These are phyloP conservation scores for Andricus quercusramuli DNA, from an alignment of 2,888 invertebrate genomes.

Conservation along the genomic window DNA sequence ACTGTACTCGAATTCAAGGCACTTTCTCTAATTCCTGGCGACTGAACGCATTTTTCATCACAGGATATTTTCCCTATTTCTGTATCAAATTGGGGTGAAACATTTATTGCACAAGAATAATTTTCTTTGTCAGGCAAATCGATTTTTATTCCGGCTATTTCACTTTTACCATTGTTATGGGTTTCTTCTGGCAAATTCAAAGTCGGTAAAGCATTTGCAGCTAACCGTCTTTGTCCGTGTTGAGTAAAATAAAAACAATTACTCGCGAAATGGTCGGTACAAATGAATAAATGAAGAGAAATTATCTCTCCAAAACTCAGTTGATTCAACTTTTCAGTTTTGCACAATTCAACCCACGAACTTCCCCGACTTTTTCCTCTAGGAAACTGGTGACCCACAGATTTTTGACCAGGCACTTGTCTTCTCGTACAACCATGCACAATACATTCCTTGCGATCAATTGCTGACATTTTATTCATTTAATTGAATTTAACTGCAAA, in stretches of 20 bases:
- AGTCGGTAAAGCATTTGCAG: too few species aligned
- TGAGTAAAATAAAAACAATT: too few species aligned
- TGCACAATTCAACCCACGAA: background rate
- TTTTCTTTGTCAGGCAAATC: background rate
- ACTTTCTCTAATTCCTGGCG: background rate
- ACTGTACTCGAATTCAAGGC: background rate
- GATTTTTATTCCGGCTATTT: too few species aligned
- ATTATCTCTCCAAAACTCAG: background rate
- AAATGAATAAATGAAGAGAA: background rate
- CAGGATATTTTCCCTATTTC: background rate
- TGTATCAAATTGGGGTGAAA: background rate
- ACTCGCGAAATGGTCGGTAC: background rate
- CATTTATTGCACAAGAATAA: background rate
- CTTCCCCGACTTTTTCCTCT: background rate
- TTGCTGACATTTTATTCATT: background rate
- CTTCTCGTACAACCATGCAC: background rate
- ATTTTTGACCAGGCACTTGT: background rate
- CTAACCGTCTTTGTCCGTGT: too few species aligned
- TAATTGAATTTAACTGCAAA: too few species aligned
- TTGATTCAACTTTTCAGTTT: background rate
- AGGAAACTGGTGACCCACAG: conserved; percentile 1
- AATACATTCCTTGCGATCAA: background rate
- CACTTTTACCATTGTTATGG: too few species aligned
- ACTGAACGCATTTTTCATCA: background rate
- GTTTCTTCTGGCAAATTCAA: too few species aligned